Evolutionary conservation across 2,113 vertebrate genomes (phyloP), one percentile per base, ranked within the genome.

Genomic region (Heterocephalus glaber): DNA sequence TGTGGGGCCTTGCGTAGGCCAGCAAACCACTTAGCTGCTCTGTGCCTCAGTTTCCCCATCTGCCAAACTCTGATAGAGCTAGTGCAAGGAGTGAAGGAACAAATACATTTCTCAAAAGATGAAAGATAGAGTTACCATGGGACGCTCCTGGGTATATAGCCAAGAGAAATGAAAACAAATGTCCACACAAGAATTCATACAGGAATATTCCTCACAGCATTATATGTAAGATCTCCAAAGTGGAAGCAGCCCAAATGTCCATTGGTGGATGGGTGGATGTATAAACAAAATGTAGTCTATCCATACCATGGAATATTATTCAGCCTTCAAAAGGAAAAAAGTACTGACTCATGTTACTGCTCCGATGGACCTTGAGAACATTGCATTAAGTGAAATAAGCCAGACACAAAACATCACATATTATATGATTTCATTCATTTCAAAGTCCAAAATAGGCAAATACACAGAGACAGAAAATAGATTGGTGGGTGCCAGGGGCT

Each of bases 131-230:
- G 11, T 38, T 54, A 82, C 24, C 60, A 68, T 26, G 60, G 49
- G 41, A 88, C 1, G 9, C 8, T 82, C 52, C n/a, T 38, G 49
- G 84, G 13, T 87, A 66, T 49, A 90, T 9, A 70, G 63, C 44
- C 89, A 58, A 86, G 76, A 77, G 44, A 79, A 87, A 92, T 44
- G 10, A 70, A 86, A 88, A 87, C 77, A 87, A 89, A 66, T 26
- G 49, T 28, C 49, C 52, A 61, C 24, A 49, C 1, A 28, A 65
- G 47, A 56, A 87, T 56, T 24, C 33, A 22, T 61, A 13, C 60
- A 82, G 19, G 54, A 79, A 76, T 70, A 30, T 70, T 70, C 89
- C 70, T 24, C 63, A 63, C 60, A 90, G 22, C 76, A 79, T 22
- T 63, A 56, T 24, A 94, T 60, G 41, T 12, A 63, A 30, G 3